Base-by-base conservation (phyloP, 1,140 invertebrate species). In the Trachymyrmex septentrionalis region DNA sequence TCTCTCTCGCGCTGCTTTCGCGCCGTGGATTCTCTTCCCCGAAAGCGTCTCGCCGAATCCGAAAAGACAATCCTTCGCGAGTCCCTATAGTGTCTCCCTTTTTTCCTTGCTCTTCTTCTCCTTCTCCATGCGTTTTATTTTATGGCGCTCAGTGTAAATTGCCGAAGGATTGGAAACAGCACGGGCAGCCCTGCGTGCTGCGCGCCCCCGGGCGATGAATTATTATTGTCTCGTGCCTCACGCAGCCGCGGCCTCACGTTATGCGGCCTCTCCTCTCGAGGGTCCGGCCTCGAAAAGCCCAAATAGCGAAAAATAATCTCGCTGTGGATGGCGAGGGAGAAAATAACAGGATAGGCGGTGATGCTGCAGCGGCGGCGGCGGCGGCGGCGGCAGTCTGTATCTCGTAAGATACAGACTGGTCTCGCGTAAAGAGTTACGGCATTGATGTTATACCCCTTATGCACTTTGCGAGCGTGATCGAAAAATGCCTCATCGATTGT, bases 211-310 rank as follows among this genome's bases (percentile, higher is more conserved):
- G 71, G 90, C 90, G 61, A 86, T 85, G 88, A 89, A 88, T 92
- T 92, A 93, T 92, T 92, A 87, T 91, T 91, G 92, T 91, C 92
- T 94, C 92, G 92, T 93, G 92, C 89, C 92, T 91, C 93, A 94
- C 89, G 89, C 89, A 90, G 86, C 88, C 75, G 77, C 86, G 69
- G 55, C 89, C 82, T 72, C 77, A 53, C 80, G 61, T 90, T 87
- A 90, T 84, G 85, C 72, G 55, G 64, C 72, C 71, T 67, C 67
- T 80, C 73, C 80, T 82, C 80, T 81, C 61, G 64, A 71, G 78
- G 59, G 61, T 34, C 19, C 72, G 72, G 77, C 57, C 75, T 87
- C 88, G 80, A 85, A 87, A 85, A 66, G 75, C 19, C 85, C 73
- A 57, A 89, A 89, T 73, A 87, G 71, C 48, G 71, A 88, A 90